A percentile compares a stretch with the other conserved stretches of the same genome.
Evolutionary conservation across 2,888 invertebrate genomes (phyloP).

Genomic region (Salpingus planirostris): DNA sequence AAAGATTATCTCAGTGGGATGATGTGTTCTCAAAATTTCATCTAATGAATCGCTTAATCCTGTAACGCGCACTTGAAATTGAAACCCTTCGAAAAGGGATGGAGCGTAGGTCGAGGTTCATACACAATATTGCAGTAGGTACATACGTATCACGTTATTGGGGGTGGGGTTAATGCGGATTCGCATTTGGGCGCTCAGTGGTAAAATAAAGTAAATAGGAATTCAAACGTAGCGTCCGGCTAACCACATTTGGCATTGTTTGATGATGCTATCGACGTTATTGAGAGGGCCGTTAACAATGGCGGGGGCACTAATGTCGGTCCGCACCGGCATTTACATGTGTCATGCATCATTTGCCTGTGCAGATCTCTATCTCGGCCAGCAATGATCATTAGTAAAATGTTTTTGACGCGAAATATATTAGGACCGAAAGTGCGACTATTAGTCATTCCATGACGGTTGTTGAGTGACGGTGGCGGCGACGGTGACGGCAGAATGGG

Average conservation of each 20-base stretch:
- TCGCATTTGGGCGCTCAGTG: conserved; percentile 20
- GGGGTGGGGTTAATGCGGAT: conserved; percentile 7
- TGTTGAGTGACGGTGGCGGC: conserved; percentile 20
- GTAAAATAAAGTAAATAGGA: conserved; percentile 33
- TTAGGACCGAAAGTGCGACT: conserved; percentile 27
- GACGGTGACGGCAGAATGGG: conserved; percentile 14
- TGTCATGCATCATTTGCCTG: conserved; percentile 29
- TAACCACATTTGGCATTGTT: conserved; percentile 38
- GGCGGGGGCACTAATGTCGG: conserved; percentile 28
- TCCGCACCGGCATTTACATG: conserved; percentile 28
- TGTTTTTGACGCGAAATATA: conserved; percentile 34
- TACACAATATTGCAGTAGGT: no score
- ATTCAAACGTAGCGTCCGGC: conserved; percentile 33
- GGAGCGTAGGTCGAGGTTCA: no score
- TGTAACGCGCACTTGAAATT: no score
- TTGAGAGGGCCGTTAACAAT: conserved; percentile 35
- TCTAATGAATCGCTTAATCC: no score
- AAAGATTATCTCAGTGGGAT: no score
- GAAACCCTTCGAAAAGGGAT: no score
- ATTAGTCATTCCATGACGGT: conserved; percentile 33
- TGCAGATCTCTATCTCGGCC: conserved; percentile 25
- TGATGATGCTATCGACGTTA: conserved; percentile 37
- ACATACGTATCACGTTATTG: no score
- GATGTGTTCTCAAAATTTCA: no score
- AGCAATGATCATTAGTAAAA: conserved; percentile 33